phyloP scores from a whole-genome alignment of 2,797 vertebrate species.

The Columba guinea region DNA sequence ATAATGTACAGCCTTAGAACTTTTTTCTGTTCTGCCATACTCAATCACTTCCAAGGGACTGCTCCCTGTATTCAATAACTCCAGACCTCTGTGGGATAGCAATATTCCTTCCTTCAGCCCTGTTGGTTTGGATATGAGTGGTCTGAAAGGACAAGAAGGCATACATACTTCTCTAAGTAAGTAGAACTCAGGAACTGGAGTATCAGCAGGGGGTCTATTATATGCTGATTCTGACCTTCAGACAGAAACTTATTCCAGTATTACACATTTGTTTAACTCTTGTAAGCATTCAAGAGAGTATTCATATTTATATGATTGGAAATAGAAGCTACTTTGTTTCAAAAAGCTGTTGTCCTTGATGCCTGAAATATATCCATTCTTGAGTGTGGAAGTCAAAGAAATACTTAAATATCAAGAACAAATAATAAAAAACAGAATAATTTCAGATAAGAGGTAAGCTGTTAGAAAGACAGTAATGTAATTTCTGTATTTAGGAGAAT shows the following conservation, averaged over 20 bases:
- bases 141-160: background rate
- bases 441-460: background rate
- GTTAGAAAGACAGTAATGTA: background rate
- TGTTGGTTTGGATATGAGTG: background rate
- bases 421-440: conserved; percentile 21
- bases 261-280: background rate
- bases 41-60: background rate
- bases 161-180: background rate
- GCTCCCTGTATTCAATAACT: background rate
- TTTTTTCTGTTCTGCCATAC: background rate
- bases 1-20: background rate
- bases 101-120: background rate
- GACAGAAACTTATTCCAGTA: background rate
- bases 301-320: conserved; percentile 24
- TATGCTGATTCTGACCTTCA: conserved; percentile 24
- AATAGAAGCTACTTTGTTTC: background rate
- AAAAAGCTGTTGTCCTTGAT: background rate
- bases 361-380: background rate
- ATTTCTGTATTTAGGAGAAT: background rate
- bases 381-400: background rate
- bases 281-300: background rate
- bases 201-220: background rate
- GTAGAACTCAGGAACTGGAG: background rate
- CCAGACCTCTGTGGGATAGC: background rate
- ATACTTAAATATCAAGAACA: conserved; percentile 15